phyloP scores from a whole-genome alignment of 2,888 invertebrate genomes.

The Tachina grossa region DNA sequence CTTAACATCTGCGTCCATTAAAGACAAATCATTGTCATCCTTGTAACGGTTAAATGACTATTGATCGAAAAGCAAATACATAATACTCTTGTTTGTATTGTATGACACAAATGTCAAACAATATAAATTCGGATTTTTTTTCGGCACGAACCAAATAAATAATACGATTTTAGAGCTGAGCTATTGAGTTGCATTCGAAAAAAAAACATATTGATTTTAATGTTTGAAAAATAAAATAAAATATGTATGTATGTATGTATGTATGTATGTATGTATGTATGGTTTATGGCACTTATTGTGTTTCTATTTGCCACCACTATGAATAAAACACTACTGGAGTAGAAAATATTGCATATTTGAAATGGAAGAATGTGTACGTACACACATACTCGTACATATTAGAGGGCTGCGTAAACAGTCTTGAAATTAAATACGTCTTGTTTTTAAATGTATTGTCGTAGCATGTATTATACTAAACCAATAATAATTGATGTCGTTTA shows the following conservation, averaged over 20 bases:
- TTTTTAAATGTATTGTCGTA: too few species aligned
- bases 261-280: background rate
- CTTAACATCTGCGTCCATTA: constrained; percentile 49
- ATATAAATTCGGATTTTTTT: constrained; percentile 4
- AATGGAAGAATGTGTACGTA: background rate
- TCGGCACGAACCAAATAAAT: constrained; percentile 21
- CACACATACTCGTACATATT: too few species aligned
- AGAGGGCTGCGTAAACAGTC: too few species aligned
- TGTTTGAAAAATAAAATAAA: constrained; percentile 20
- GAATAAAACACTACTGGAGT: background rate
- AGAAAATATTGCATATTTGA: background rate
- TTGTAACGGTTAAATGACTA: constrained; percentile 11
- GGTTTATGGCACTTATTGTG: background rate
- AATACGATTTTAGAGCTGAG: background rate
- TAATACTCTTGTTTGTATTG: constrained; percentile 25
- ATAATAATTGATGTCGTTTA: too few species aligned
- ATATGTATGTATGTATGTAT: background rate
- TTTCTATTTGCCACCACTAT: background rate
- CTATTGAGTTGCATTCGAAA: constrained; percentile 1
- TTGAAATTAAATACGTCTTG: too few species aligned
- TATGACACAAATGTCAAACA: constrained; percentile 58
- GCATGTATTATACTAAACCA: too few species aligned
- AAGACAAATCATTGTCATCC: constrained; percentile 55
- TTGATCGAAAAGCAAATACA: constrained; percentile 50
- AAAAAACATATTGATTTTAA: constrained; percentile 18